Evolutionary conservation across 64 coral and sea anemone genomes (phyloP).

Genomic region (Stichodactyla helianthus): DNA sequence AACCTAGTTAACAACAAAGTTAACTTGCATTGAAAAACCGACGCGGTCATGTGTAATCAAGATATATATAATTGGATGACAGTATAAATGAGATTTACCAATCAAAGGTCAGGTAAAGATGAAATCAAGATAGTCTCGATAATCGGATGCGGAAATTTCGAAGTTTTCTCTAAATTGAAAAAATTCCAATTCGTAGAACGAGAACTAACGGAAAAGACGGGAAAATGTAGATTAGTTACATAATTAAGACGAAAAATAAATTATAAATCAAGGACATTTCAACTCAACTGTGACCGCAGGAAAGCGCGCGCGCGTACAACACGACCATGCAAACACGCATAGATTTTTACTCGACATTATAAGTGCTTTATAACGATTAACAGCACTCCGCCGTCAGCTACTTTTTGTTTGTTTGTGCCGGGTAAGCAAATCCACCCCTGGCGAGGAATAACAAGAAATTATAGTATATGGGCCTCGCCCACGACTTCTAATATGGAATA

Average conservation of each 20-base stretch:
- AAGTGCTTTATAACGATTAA: no score
- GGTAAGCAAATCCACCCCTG: background rate
- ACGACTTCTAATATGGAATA: background rate
- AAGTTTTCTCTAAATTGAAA: background rate
- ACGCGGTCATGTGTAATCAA: background rate
- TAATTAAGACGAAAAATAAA: no score
- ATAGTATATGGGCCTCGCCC: background rate
- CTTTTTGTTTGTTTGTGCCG: no score
- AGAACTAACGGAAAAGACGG: no score
- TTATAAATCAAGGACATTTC: no score
- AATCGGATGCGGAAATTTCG: background rate
- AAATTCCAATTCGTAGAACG: no score
- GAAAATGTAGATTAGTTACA: no score
- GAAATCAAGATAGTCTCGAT: background rate
- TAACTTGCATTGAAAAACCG: background rate
- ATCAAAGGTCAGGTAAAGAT: background rate
- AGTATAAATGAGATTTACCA: background rate
- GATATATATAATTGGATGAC: background rate
- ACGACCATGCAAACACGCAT: no score
- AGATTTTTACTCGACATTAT: no score
- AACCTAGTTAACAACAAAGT: background rate
- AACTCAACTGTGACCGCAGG: no score
- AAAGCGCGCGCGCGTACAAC: no score
- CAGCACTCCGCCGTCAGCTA: no score
- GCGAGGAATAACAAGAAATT: background rate